Evolutionary conservation across 2,888 invertebrate species (phyloP).

Genomic region (Eupithecia centaureata): DNA sequence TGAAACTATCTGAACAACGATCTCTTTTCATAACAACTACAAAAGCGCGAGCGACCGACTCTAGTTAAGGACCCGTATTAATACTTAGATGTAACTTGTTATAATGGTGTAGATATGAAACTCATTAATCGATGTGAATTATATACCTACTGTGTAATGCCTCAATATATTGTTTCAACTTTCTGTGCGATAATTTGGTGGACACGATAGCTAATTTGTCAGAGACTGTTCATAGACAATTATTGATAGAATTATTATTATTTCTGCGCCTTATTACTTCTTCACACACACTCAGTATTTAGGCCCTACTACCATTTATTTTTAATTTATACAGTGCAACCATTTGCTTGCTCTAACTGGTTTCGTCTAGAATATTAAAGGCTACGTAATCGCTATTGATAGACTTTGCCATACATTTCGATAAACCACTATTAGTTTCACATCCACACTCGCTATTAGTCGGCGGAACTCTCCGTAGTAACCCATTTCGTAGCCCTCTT

Average conservation of each 20-base stretch:
- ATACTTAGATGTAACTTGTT: conserved; percentile 6
- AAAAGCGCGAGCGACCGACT: conserved; percentile 10
- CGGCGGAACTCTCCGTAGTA: conserved; percentile 8
- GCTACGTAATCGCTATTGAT: not conserved
- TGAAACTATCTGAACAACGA: conserved; percentile 14
- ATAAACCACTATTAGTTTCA: conserved; percentile 4
- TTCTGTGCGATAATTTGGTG: not conserved
- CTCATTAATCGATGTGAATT: not conserved
- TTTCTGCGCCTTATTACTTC: not conserved
- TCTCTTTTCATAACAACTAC: conserved; percentile 19
- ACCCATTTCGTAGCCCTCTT: conserved; percentile 16
- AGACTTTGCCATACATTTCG: not conserved
- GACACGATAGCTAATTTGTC: not conserved
- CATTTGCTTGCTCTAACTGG: not conserved
- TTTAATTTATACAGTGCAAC: too few relatives aligned
- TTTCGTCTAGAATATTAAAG: not conserved
- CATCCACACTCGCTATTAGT: not conserved
- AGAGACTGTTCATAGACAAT: not conserved
- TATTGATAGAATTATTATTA: not conserved
- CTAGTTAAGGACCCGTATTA: conserved; percentile 19
- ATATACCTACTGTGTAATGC: too few relatives aligned
- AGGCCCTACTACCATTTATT: too few relatives aligned
- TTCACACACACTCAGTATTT: not conserved
- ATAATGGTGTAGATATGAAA: conserved; percentile 8
- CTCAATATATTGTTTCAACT: not conserved